phyloP scores from a whole-genome alignment of 2,797 vertebrate species.

The Schizopygopsis malacanthus region DNA sequence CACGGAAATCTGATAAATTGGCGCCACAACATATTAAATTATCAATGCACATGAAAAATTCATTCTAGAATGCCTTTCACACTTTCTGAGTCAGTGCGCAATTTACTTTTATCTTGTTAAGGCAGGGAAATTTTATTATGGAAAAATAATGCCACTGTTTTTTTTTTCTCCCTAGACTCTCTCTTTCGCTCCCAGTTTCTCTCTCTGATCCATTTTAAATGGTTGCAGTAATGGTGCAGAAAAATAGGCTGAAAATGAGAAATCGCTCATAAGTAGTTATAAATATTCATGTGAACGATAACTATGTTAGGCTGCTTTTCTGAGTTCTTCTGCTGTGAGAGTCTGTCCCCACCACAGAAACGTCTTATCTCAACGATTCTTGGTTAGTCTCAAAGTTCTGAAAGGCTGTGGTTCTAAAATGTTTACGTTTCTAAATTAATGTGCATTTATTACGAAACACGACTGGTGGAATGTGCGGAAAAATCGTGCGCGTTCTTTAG shows the following conservation, averaged over 20 bases:
- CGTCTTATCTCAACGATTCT: conserved; percentile 12
- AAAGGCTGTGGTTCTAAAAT: conserved; percentile 23
- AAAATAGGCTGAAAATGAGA: conserved; percentile 71
- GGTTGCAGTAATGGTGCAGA: conserved; percentile 68
- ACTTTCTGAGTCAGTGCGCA: conserved; percentile 73
- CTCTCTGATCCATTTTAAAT: conserved; percentile 70
- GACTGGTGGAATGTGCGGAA: neutral
- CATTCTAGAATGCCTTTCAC: conserved; percentile 77
- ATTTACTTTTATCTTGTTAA: conserved; percentile 83
- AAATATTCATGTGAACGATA: conserved; percentile 63
- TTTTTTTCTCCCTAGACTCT: conserved; percentile 59
- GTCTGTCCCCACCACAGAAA: conserved; percentile 7
- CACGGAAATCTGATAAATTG: conserved; percentile 81
- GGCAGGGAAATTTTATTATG: conserved; percentile 79
- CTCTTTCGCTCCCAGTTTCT: conserved; percentile 39
- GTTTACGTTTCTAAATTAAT: conserved; percentile 16
- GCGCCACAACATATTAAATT: conserved; percentile 79
- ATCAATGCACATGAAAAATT: conserved; percentile 82
- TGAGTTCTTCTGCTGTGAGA: conserved; percentile 57
- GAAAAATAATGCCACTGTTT: conserved; percentile 80
- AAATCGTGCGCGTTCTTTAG: conserved; percentile 5
- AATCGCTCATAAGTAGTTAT: conserved; percentile 72
- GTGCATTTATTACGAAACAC: neutral
- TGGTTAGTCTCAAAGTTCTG: neutral
- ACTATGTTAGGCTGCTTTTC: conserved; percentile 65